These are phyloP conservation scores for Pyralis farinalis DNA, from an alignment of 2,888 invertebrate species.

Conservation along the genomic window DNA sequence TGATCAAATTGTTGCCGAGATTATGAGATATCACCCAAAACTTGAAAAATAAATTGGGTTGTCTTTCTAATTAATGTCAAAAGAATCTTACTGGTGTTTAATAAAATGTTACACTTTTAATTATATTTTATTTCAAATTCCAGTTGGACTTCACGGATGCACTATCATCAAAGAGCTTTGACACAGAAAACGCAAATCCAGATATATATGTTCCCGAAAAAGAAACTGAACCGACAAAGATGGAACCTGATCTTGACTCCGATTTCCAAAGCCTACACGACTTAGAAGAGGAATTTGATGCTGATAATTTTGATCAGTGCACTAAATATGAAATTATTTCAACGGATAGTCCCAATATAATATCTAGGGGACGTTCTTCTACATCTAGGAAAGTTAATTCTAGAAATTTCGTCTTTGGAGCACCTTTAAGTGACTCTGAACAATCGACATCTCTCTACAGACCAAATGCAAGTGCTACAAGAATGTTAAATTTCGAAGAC, in stretches of 20 bases:
- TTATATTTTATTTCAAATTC: slow-evolving; percentile 22
- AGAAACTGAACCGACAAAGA: not conserved
- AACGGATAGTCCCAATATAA: slow-evolving; percentile 71
- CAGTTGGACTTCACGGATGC: slow-evolving; percentile 65
- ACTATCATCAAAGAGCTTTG: slow-evolving; percentile 34
- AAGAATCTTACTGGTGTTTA: too few relatives aligned
- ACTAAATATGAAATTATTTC: slow-evolving; percentile 75
- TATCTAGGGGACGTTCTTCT: slow-evolving; percentile 52
- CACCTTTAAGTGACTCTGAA: slow-evolving; percentile 60
- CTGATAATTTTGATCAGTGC: slow-evolving; percentile 62
- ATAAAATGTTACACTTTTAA: too few relatives aligned
- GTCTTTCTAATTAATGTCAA: too few relatives aligned
- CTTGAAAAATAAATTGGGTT: too few relatives aligned
- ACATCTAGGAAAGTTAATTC: slow-evolving; percentile 51
- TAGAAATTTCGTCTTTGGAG: slow-evolving; percentile 66
- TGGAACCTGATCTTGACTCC: slow-evolving; percentile 33
- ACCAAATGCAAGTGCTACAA: slow-evolving; percentile 43
- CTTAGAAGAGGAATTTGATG: slow-evolving; percentile 66
- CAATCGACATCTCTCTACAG: slow-evolving; percentile 65
- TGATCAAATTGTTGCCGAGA: too few relatives aligned
- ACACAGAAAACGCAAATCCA: slow-evolving; percentile 19
- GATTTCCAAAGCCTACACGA: slow-evolving; percentile 66
- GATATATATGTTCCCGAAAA: slow-evolving; percentile 47
- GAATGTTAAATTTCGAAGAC: slow-evolving; percentile 68
- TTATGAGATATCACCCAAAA: too few relatives aligned